Conservation (phyloP, 2,888 invertebrate species). For the Galerucella calmariensis region DNA sequence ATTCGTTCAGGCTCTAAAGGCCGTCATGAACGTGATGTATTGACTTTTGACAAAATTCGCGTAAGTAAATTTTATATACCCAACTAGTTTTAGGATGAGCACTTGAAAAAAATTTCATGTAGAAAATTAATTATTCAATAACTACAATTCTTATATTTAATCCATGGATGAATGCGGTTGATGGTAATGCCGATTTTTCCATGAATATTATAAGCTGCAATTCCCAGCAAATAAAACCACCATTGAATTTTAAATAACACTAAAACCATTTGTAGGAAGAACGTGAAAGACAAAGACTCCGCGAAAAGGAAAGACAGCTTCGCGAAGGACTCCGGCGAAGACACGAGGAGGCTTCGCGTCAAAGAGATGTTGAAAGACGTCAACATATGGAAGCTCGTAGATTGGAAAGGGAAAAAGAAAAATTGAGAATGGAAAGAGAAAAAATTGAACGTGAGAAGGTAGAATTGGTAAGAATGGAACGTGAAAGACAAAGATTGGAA, state of each 20-base stretch:
- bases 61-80: constrained; percentile 62
- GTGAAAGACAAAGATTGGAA: constrained; percentile 82
- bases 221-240: not conserved
- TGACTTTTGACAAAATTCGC: constrained; percentile 85
- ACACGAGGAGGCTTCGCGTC: constrained; percentile 80
- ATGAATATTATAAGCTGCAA: not conserved
- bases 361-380: constrained; percentile 77
- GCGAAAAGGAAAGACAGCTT: constrained; percentile 81
- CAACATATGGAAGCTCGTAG: constrained; percentile 88
- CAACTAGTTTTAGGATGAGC: not conserved
- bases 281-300: constrained; percentile 77
- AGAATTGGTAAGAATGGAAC: constrained; percentile 83
- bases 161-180: no score
- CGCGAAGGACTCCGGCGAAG: constrained; percentile 85
- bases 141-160: no score
- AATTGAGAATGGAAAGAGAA: constrained; percentile 84
- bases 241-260: not conserved
- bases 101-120: not conserved
- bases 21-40: constrained; percentile 67
- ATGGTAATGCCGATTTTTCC: no score
- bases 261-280: constrained; percentile 69
- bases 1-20: constrained; percentile 42
- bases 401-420: constrained; percentile 83
- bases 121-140: no score
- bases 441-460: constrained; percentile 89